A percentile compares a stretch with the other conserved stretches of the same genome.
phyloP scores from a whole-genome alignment of 2,888 invertebrate genomes.

The Hyppa rectilinea region DNA sequence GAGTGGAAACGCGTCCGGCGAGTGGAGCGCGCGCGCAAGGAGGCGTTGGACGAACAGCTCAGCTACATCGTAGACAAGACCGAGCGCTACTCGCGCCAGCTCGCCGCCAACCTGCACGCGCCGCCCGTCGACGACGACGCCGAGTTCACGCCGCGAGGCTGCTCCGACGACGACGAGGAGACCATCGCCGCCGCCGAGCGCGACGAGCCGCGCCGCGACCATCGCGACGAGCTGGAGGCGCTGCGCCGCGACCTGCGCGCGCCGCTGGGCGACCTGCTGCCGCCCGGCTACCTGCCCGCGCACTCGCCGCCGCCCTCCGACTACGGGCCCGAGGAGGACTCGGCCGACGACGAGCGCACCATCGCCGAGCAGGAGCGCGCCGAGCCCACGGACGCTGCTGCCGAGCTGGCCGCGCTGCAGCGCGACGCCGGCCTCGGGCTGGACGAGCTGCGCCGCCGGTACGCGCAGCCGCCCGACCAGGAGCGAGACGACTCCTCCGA shows the following conservation, averaged over 20 bases:
- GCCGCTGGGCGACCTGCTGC: slow-evolving; percentile 96
- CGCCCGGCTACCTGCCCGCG: slow-evolving; percentile 94
- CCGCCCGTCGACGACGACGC: slow-evolving; percentile 86
- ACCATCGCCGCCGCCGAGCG: slow-evolving; percentile 97
- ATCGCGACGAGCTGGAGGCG: slow-evolving; percentile 94
- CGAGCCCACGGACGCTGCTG: slow-evolving; percentile 91
- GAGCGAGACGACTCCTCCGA: slow-evolving; percentile 22
- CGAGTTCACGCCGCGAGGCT: slow-evolving; percentile 95
- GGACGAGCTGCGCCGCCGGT: slow-evolving; percentile 95
- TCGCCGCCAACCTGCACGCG: slow-evolving; percentile 95
- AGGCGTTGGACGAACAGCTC: slow-evolving; percentile 98
- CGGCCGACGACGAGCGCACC: slow-evolving; percentile 91
- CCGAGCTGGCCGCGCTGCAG: slow-evolving; percentile 94
- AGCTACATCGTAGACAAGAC: slow-evolving; percentile 99
- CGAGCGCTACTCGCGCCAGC: slow-evolving; percentile 98
- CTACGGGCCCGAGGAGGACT: slow-evolving; percentile 93
- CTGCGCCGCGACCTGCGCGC: slow-evolving; percentile 97
- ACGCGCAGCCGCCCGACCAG: slow-evolving; percentile 75
- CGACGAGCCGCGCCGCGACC: slow-evolving; percentile 89
- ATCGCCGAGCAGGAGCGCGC: slow-evolving; percentile 90
- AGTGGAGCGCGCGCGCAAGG: slow-evolving; percentile 98
- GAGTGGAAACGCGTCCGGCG: slow-evolving; percentile 98
- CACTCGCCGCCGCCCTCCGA: slow-evolving; percentile 92
- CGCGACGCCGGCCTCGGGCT: slow-evolving; percentile 95
- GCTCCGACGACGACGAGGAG: slow-evolving; percentile 97